Evolutionary conservation across 1,140 invertebrate genomes (phyloP), one percentile per base, ranked within the genome.

Genomic region (Matsumurasca onukii): DNA sequence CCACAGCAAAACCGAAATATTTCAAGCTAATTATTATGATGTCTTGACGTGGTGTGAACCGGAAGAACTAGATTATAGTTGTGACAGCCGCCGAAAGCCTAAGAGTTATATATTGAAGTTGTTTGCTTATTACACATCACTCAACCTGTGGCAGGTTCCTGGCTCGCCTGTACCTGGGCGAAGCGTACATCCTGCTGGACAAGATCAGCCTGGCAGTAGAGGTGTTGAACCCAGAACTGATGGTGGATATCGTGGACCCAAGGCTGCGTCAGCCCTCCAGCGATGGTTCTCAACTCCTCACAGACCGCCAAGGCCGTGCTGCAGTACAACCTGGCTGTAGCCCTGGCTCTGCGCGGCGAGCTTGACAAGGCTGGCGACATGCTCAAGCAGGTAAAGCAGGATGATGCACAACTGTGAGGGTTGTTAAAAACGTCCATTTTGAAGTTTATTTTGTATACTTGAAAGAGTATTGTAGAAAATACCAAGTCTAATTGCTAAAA

Each of bases 131-230:
- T n/a, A n/a, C n/a, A n/a, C n/a, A n/a, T n/a, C n/a, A n/a, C n/a
- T n/a, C n/a, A n/a, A n/a, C n/a, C n/a, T n/a, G n/a, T n/a, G 9
- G 75, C 72, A 93, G 91, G 78, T 87, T 95, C 69, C 81, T 97
- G 69, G 93, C 88, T 0, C 90, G 95, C 78, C 85, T 97, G 71
- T 97, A 97, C 79, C 89, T 91, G 22, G 93, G 92, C 0, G 95
- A 98, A 80, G 89, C 93, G 49, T 80, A 94, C n/a, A 88, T 97
- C 71, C 86, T 90, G 65, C 79, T 95, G 75, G 91, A 96, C 75
- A 87, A 88, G 81, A 89, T 94, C 51, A 82, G 84, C 2, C 93
- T 97, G 79, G 94, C 94, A 1, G 85, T 95, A 22, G 86, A 92
- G 69, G 88, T 94, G 78, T 81, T 97, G 27, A 92, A 95, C 75